phyloP scores from a whole-genome alignment of 2,888 invertebrate genomes.

The Meiosimyza decipiens region DNA sequence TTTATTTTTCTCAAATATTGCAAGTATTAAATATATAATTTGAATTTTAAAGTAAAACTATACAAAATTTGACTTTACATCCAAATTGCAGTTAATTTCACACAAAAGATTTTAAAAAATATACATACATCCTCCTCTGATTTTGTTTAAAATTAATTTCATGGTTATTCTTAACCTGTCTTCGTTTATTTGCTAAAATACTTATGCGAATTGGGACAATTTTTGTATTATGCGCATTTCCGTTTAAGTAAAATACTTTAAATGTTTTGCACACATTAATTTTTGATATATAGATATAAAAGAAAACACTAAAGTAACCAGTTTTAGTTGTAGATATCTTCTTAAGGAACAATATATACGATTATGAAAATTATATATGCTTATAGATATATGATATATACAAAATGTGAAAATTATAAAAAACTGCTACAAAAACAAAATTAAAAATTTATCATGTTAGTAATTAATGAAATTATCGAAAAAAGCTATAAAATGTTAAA shows the following conservation, averaged over 20 bases:
- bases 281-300: conserved; percentile 6
- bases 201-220: background rate
- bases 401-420: too few species aligned
- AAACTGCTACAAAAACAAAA: background rate
- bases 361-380: conserved; percentile 2
- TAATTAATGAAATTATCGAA: conserved; percentile 2
- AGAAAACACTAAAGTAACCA: conserved; percentile 8
- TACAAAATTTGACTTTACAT: conserved; percentile 6
- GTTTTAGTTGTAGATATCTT: conserved; percentile 20
- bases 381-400: too few species aligned
- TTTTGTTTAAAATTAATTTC: conserved; percentile 22
- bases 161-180: conserved; percentile 7
- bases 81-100: conserved; percentile 8
- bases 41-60: background rate
- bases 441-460: conserved; percentile 1
- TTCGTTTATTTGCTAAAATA: background rate
- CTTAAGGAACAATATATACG: conserved; percentile 14
- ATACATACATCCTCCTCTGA: background rate
- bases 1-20: conserved; percentile 8
- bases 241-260: conserved; percentile 14
- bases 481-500: background rate
- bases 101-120: background rate
- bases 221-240: conserved; percentile 32
- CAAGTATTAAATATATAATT: conserved; percentile 23
- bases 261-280: background rate